Evolutionary conservation across 1,140 invertebrate species (phyloP).

Genomic region (Calliopsis andreniformis): DNA sequence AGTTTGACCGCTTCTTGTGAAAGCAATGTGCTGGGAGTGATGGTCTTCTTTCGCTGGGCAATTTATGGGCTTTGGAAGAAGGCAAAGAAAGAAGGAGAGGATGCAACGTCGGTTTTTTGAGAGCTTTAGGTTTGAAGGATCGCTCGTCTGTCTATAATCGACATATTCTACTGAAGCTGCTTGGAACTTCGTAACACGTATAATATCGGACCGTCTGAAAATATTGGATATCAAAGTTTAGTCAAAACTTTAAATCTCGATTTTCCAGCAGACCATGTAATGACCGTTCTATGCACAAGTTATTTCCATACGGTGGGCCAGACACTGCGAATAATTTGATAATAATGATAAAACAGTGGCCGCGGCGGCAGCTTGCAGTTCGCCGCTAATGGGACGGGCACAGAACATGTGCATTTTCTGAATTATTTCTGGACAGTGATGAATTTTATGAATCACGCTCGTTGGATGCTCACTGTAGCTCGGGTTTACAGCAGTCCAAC

Average conservation of each 20-base stretch:
- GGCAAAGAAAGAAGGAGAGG: too few species aligned
- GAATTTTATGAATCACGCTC: slow-evolving; percentile 38
- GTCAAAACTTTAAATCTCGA: slow-evolving; percentile 9
- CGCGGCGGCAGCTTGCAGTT: not conserved
- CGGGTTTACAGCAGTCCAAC: not conserved
- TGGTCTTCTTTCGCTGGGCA: too few species aligned
- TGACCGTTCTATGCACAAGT: slow-evolving; percentile 26
- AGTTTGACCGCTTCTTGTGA: not conserved
- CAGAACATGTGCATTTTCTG: slow-evolving; percentile 18
- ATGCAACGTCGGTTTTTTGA: too few species aligned
- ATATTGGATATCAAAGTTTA: not conserved
- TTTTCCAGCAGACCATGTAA: slow-evolving; percentile 5
- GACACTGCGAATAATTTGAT: slow-evolving; percentile 31
- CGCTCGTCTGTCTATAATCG: too few species aligned
- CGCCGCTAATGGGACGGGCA: slow-evolving; percentile 16
- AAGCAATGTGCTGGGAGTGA: too few species aligned
- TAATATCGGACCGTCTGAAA: not conserved
- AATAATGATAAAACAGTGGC: slow-evolving; percentile 52
- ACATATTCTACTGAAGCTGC: too few species aligned
- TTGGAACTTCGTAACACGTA: too few species aligned
- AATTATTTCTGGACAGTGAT: slow-evolving; percentile 44
- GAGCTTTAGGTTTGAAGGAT: too few species aligned
- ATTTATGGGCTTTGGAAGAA: too few species aligned
- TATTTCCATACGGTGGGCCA: slow-evolving; percentile 11
- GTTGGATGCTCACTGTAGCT: slow-evolving; percentile 1